These are phyloP conservation scores for Pseudomugil gertrudae DNA, from an alignment of 2,797 vertebrate species.

Conservation along the genomic window DNA sequence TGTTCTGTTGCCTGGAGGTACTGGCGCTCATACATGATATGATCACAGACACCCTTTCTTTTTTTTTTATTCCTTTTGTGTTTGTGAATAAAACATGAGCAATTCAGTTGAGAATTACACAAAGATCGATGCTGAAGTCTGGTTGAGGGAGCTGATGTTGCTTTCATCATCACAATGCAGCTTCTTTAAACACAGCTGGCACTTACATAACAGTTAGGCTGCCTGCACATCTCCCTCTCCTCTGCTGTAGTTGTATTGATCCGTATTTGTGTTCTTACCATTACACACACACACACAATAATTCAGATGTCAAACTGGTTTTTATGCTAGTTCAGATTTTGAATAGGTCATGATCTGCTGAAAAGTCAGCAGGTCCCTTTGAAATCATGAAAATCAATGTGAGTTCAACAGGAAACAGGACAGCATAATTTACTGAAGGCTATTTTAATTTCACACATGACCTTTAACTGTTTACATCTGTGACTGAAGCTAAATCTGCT, in stretches of 20 bases:
- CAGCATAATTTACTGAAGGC: constrained; percentile 55
- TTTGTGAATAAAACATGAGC: constrained; percentile 55
- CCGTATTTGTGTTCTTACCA: constrained; percentile 20
- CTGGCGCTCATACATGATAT: constrained; percentile 1
- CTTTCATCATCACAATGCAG: constrained; percentile 65
- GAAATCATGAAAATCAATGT: constrained; percentile 66
- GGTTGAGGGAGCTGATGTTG: constrained; percentile 21
- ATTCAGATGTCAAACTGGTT: constrained; percentile 49
- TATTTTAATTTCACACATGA: constrained; percentile 63
- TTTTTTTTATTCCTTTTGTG: neutral
- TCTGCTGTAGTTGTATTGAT: constrained; percentile 39
- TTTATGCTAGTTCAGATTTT: constrained; percentile 31
- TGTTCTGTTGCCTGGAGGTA: constrained; percentile 1
- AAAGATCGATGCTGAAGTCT: constrained; percentile 39
- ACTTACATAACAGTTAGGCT: constrained; percentile 68
- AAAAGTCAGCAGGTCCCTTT: constrained; percentile 62
- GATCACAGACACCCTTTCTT: constrained; percentile 23
- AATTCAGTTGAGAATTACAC: constrained; percentile 34
- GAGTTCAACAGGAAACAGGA: constrained; percentile 53
- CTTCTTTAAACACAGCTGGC: constrained; percentile 69
- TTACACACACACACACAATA: constrained; percentile 6
- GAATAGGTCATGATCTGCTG: constrained; percentile 52
- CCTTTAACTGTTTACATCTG: constrained; percentile 59
- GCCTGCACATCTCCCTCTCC: constrained; percentile 19
- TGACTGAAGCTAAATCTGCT: constrained; percentile 46